These are phyloP conservation scores for Rostratula benghalensis DNA, from an alignment of 2,113 vertebrate species.

Conservation along the genomic window DNA sequence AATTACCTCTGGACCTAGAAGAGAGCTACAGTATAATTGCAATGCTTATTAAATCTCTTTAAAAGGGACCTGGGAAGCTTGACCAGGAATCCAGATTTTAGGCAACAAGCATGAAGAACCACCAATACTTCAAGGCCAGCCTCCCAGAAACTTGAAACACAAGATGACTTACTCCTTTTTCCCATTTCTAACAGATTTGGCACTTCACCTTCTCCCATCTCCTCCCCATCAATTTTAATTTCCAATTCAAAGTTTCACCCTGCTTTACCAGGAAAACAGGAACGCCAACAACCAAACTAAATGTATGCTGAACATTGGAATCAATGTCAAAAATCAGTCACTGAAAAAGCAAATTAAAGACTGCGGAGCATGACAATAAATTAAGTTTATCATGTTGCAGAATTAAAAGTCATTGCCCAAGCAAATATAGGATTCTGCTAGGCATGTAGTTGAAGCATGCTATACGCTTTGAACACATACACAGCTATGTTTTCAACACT, in stretches of 20 bases:
- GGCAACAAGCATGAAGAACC: neutral
- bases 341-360: neutral
- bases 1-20: neutral
- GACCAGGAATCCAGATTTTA: neutral
- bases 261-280: neutral
- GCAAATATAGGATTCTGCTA: neutral
- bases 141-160: neutral
- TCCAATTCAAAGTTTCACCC: neutral
- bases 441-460: accelerated
- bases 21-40: neutral
- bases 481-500: neutral
- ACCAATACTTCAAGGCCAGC: neutral
- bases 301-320: neutral
- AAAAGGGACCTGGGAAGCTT: neutral
- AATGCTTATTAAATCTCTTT: neutral
- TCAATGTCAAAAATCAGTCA: neutral
- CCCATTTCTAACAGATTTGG: neutral
- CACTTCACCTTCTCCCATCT: neutral
- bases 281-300: neutral
- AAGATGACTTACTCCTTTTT: neutral
- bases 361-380: neutral
- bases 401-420: neutral
- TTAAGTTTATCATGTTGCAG: neutral
- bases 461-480: neutral
- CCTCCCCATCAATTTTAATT: neutral